Percentiles rank a stretch among this genome's conserved stretches.
phyloP scores from a whole-genome alignment of 2,797 vertebrate species.

The Clarias fuscus region DNA sequence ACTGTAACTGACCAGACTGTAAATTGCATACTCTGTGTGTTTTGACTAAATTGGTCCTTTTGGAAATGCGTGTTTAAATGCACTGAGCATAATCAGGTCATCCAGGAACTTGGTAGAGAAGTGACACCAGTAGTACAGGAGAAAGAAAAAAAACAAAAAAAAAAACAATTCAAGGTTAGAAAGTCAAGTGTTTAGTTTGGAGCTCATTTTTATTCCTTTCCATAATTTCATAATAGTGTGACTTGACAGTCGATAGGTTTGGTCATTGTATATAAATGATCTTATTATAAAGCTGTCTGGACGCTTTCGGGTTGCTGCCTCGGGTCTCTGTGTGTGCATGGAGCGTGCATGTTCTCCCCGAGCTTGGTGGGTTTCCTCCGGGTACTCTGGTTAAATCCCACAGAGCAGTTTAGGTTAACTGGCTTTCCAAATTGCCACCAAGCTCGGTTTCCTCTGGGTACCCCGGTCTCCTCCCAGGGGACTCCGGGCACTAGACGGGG shows the following conservation, averaged over 20 bases:
- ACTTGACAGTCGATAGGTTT: slow-evolving; percentile 15
- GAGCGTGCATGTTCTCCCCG: no score
- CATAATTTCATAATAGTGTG: slow-evolving; percentile 9
- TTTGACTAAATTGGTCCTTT: not conserved
- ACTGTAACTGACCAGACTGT: not conserved
- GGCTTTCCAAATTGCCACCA: no score
- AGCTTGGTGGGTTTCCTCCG: no score
- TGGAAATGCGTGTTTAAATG: not conserved
- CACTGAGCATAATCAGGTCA: not conserved
- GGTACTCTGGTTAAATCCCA: no score
- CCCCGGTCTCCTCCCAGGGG: no score
- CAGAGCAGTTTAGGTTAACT: no score
- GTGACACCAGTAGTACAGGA: no score
- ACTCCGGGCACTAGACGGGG: no score
- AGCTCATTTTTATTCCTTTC: not conserved
- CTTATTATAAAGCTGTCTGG: slow-evolving; percentile 22
- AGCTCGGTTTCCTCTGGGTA: no score
- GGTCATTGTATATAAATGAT: slow-evolving; percentile 4
- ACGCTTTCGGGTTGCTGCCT: no score
- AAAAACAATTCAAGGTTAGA: not conserved
- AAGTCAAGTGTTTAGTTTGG: not conserved
- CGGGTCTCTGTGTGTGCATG: no score
- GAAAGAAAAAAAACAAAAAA: not conserved
- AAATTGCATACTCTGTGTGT: not conserved
- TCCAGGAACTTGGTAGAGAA: not conserved